Evolutionary conservation across 2,888 invertebrate species (phyloP).

Genomic region (Drosophila leonis): DNA sequence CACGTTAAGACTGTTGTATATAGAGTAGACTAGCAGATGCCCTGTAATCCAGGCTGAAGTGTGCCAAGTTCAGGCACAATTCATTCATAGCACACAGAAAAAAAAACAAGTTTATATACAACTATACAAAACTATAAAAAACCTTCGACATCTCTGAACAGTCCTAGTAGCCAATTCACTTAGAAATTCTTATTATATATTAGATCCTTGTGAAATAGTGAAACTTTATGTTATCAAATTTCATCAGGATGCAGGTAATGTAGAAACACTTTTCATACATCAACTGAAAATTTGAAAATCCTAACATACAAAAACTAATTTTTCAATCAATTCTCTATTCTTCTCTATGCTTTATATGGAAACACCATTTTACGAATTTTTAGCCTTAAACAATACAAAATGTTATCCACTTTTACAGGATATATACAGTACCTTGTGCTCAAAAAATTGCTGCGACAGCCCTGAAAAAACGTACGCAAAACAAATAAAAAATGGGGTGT

Average conservation of each 20-base stretch:
- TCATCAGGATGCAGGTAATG: too few relatives aligned
- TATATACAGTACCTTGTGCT: background rate
- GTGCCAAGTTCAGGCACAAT: background rate
- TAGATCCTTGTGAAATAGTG: too few relatives aligned
- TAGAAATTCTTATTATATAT: background rate
- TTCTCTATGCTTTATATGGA: background rate
- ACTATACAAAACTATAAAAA: too few relatives aligned
- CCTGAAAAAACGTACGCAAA: slow-evolving; percentile 26
- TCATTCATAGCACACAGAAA: too few relatives aligned
- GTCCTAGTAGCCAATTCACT: background rate
- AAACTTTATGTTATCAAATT: too few relatives aligned
- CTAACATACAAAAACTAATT: too few relatives aligned
- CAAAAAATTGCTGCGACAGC: background rate
- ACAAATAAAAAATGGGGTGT: slow-evolving; percentile 66
- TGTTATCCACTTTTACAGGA: background rate
- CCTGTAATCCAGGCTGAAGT: slow-evolving; percentile 3
- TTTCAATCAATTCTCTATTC: too few relatives aligned
- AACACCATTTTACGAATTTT: background rate
- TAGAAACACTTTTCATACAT: too few relatives aligned
- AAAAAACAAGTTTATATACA: too few relatives aligned
- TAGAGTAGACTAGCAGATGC: slow-evolving; percentile 1
- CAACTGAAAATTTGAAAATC: too few relatives aligned
- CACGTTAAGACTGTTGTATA: background rate
- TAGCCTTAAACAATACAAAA: background rate
- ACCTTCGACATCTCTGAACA: background rate